A percentile compares a stretch with the other conserved stretches of the same genome.
phyloP scores from a whole-genome alignment of 2,797 vertebrate species.

The Premnoplex brunnescens region DNA sequence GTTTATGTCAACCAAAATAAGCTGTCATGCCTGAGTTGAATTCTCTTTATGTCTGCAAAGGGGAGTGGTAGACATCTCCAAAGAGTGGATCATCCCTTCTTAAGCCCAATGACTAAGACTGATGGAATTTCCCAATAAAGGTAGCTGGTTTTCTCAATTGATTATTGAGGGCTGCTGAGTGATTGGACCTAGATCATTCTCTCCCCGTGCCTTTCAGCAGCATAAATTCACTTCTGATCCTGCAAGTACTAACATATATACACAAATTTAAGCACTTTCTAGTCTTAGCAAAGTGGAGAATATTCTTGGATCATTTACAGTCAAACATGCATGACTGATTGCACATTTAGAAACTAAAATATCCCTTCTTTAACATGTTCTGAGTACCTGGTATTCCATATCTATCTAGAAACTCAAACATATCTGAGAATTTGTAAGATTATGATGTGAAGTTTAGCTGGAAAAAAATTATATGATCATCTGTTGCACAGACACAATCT shows the following conservation, averaged over 20 bases:
- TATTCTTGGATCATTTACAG: not conserved
- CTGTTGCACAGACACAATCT: not conserved
- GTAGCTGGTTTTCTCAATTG: not conserved
- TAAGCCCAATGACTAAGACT: not conserved
- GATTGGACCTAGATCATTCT: not conserved
- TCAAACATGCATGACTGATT: not conserved
- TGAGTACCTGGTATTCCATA: not conserved
- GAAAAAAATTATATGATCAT: not conserved
- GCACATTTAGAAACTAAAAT: not conserved
- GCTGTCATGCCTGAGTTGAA: not conserved
- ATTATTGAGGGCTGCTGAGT: not conserved
- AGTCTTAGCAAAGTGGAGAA: not conserved
- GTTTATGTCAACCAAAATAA: not conserved
- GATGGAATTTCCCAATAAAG: not conserved
- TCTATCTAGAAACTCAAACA: not conserved
- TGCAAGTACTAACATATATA: not conserved
- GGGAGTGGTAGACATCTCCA: not conserved
- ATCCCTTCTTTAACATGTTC: not conserved
- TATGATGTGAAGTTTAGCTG: not conserved
- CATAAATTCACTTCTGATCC: not conserved
- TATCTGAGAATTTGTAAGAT: not conserved
- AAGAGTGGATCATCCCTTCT: not conserved
- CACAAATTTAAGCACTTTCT: not conserved
- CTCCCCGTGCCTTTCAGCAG: not conserved
- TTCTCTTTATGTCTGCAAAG: not conserved